Base-by-base conservation (phyloP, 2,113 vertebrate species). In the Mobula hypostoma region DNA sequence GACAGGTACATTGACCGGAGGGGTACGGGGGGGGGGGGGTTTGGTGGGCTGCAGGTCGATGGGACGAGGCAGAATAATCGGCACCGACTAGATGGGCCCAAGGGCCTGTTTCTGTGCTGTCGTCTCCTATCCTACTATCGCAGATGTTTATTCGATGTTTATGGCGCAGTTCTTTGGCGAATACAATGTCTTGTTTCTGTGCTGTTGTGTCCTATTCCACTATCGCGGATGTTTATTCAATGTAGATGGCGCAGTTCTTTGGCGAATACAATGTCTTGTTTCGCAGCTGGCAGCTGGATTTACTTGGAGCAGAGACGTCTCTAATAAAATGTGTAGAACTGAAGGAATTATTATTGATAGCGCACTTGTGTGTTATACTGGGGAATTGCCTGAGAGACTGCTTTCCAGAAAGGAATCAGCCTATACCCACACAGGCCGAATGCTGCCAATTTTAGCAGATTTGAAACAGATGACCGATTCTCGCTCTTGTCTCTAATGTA, bases 361-460 rank as follows among this genome's bases (percentile, higher is more conserved):
- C 12, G 90, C 68, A 70, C 66, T 68, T 70, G 90, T 72, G 66
- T 72, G 66, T 92, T 32, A 14, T 93, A 74, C 24, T 40, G 5
- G 90, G 70, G 90, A 93, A 92, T 36, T 93, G 90, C 9, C 90
- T 48, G 32, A 1, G 36, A 72, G 66, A 11, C 12, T 93, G 66
- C n/a, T 72, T 74, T 93, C 90, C 68, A 93, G 68, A 93, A 72
- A 40, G 36, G 19, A 93, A 93, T 24, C 19, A 72, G 40, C 24
- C 36, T 48, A 11, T 93, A 74, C 68, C 90, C 90, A 93, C 90
- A 72, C 68, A 93, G 90, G 36, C 90, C 6, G n/a, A 93, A 19
- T 72, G 40, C 40, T 74, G 91, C 68, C 91, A 93, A 74, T 93
- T 72, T 48, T 72, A 93, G 36, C 68, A 93, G 68, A 93, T 93